Evolutionary conservation across 2,888 invertebrate genomes (phyloP).

Genomic region (Drosophila falleni): DNA sequence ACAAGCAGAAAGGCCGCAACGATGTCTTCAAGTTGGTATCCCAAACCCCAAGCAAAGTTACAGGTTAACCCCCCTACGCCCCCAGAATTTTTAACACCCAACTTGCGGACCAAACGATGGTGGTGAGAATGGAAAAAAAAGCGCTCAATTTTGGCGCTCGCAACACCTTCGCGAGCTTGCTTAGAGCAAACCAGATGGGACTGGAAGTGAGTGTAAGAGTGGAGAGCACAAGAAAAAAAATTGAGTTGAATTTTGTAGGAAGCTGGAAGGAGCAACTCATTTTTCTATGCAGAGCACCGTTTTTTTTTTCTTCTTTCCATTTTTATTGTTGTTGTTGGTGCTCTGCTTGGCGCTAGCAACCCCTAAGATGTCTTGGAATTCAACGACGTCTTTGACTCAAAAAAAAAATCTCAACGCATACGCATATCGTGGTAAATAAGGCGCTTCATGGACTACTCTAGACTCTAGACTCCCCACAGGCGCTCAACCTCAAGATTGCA

Average conservation of each 20-base stretch:
- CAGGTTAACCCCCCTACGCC: too few species aligned
- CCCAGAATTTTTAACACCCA: neutral
- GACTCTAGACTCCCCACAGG: slow-evolving; percentile 36
- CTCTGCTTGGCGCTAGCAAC: slow-evolving; percentile 50
- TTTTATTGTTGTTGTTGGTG: slow-evolving; percentile 10
- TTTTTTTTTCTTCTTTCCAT: neutral
- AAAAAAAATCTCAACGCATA: slow-evolving; percentile 52
- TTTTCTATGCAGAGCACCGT: slow-evolving; percentile 11
- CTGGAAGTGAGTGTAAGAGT: slow-evolving; percentile 37
- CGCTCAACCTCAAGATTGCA: slow-evolving; percentile 53
- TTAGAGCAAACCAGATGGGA: slow-evolving; percentile 21
- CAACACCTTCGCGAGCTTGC: slow-evolving; percentile 60
- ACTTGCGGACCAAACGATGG: slow-evolving; percentile 9
- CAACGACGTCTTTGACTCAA: slow-evolving; percentile 56
- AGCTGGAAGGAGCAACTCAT: slow-evolving; percentile 26
- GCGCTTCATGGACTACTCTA: slow-evolving; percentile 25
- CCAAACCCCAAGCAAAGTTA: slow-evolving; percentile 24
- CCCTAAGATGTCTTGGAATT: slow-evolving; percentile 68
- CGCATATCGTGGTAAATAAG: slow-evolving; percentile 53
- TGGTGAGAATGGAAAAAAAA: slow-evolving; percentile 52
- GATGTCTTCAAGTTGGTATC: slow-evolving; percentile 74
- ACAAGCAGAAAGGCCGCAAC: slow-evolving; percentile 80
- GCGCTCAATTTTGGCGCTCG: slow-evolving; percentile 70
- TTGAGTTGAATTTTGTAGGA: slow-evolving; percentile 58
- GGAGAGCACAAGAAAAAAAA: slow-evolving; percentile 5